These are phyloP conservation scores for Agonopterix subpropinquella DNA, from an alignment of 2,888 invertebrate genomes.

Conservation along the genomic window DNA sequence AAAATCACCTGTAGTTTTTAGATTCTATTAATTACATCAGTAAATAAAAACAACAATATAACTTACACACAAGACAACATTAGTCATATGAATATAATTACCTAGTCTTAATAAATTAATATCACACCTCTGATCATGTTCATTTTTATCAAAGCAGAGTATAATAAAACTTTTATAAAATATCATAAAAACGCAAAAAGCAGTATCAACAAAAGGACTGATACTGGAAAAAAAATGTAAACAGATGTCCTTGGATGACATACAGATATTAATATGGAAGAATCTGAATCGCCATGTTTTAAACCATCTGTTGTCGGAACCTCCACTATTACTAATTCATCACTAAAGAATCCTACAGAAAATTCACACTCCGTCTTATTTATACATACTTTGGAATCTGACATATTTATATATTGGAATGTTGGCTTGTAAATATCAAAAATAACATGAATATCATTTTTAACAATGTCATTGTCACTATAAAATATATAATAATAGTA, in stretches of 20 bases:
- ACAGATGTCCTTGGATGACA: constrained; percentile 88
- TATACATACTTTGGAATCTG: constrained; percentile 80
- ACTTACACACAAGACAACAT: constrained; percentile 3
- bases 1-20: too few relatives aligned
- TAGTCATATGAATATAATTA: constrained; percentile 1
- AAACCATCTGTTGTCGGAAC: constrained; percentile 88
- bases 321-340: constrained; percentile 89
- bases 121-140: constrained; percentile 68
- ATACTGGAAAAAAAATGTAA: constrained; percentile 87
- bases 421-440: constrained; percentile 92
- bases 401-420: constrained; percentile 83
- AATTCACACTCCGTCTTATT: constrained; percentile 88
- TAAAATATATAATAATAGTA: constrained; percentile 94
- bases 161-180: constrained; percentile 41
- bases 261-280: constrained; percentile 82
- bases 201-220: constrained; percentile 84
- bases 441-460: constrained; percentile 87
- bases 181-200: constrained; percentile 88
- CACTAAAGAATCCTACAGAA: constrained; percentile 81
- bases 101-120: constrained; percentile 56
- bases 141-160: constrained; percentile 50
- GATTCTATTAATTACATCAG: background rate
- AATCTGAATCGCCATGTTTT: constrained; percentile 81
- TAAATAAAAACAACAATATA: background rate
- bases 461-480: constrained; percentile 87